These are phyloP conservation scores for Andrena fulva DNA, from an alignment of 2,888 invertebrate genomes.

Conservation along the genomic window DNA sequence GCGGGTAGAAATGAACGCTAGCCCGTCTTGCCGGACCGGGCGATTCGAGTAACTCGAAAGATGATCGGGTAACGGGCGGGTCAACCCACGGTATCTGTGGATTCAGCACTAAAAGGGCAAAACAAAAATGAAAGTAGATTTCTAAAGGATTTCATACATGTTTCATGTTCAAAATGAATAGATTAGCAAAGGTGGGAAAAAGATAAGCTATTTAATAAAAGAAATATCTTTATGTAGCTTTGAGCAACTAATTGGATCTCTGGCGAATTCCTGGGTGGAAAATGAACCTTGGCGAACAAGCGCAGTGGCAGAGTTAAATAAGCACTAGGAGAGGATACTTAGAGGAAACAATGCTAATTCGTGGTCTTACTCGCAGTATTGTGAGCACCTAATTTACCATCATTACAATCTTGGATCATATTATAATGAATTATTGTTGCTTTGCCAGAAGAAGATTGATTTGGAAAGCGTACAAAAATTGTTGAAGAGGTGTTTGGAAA, in stretches of 20 bases:
- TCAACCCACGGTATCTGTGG: too few species aligned
- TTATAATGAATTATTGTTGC: not conserved
- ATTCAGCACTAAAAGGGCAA: too few species aligned
- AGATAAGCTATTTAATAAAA: too few species aligned
- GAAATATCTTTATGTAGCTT: not conserved
- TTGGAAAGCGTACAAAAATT: not conserved
- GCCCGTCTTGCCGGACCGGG: too few species aligned
- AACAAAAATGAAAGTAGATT: too few species aligned
- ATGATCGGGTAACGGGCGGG: too few species aligned
- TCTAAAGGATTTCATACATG: too few species aligned
- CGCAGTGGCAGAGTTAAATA: not conserved
- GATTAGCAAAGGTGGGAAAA: too few species aligned
- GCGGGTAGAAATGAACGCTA: too few species aligned
- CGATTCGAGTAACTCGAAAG: too few species aligned
- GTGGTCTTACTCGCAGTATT: slow-evolving; percentile 14
- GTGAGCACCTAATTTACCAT: slow-evolving; percentile 4
- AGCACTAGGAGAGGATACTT: not conserved
- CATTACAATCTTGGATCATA: slow-evolving; percentile 2
- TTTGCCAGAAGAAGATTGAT: not conserved
- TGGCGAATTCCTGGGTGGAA: not conserved
- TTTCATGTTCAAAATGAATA: too few species aligned
- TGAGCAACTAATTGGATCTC: slow-evolving; percentile 1
- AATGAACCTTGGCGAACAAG: not conserved
- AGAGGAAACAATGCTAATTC: not conserved
- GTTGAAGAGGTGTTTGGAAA: not conserved